Conservation (phyloP, 2,113 vertebrate species). For the Bubo scandiacus region DNA sequence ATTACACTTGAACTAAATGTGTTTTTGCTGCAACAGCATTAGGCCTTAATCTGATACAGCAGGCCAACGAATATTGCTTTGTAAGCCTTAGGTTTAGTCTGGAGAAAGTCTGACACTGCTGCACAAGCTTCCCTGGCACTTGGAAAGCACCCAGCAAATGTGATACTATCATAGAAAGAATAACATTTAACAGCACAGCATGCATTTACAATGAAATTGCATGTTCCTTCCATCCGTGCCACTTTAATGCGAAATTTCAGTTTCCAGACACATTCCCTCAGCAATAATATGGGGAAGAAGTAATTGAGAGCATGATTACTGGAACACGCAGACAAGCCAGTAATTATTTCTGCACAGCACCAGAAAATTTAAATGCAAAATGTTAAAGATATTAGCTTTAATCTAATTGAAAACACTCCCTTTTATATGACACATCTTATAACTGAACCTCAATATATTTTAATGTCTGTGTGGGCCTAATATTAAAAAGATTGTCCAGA, state of each 20-base stretch:
- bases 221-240: neutral
- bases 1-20: accelerated
- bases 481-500: neutral
- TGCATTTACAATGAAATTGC: neutral
- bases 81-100: neutral
- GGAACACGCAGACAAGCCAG: neutral
- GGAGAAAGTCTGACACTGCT: neutral
- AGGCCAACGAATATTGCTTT: neutral
- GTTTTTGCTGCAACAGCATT: neutral
- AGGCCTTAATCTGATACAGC: neutral
- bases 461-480: neutral
- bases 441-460: neutral
- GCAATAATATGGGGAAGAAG: neutral
- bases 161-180: neutral
- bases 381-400: neutral
- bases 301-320: neutral
- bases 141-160: neutral
- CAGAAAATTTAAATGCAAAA: neutral
- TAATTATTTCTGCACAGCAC: conserved; percentile 13
- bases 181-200: neutral
- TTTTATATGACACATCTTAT: accelerated
- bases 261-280: neutral
- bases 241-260: neutral
- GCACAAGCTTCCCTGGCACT: neutral
- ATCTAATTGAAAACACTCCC: neutral